phyloP scores from a whole-genome alignment of 1,140 invertebrate species.

The Dreissena polymorpha region DNA sequence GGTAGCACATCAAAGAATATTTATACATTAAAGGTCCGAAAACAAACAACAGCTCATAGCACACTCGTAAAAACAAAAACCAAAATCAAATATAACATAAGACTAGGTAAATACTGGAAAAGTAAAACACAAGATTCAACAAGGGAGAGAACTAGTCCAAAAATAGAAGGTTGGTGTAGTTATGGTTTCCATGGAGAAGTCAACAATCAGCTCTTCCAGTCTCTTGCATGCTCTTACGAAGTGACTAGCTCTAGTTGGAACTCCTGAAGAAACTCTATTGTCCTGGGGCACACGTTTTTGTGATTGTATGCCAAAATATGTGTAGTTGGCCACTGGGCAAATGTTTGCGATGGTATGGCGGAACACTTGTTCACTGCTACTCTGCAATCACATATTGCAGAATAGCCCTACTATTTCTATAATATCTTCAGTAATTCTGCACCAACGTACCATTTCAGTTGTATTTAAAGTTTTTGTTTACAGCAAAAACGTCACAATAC shows the following conservation, averaged over 20 bases:
- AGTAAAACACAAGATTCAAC: conserved; percentile 18
- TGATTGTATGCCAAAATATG: no score
- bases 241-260: conserved; percentile 49
- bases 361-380: background rate
- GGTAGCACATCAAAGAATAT: conserved; percentile 7
- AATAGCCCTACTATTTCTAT: no score
- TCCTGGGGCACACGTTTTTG: no score
- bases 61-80: conserved; percentile 44
- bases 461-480: no score
- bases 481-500: no score
- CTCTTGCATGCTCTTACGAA: background rate
- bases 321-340: no score
- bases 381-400: no score
- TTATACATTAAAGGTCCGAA: background rate
- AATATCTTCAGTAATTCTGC: no score
- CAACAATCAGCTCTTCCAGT: no score
- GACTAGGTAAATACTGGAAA: conserved; percentile 54
- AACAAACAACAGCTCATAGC: conserved; percentile 16
- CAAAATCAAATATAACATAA: conserved; percentile 41
- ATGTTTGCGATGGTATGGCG: no score
- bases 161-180: background rate
- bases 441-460: no score
- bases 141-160: conserved; percentile 16
- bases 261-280: background rate
- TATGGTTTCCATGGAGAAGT: background rate